Conservation (phyloP, 2,888 invertebrate genomes). For the Andrena flavipes region DNA sequence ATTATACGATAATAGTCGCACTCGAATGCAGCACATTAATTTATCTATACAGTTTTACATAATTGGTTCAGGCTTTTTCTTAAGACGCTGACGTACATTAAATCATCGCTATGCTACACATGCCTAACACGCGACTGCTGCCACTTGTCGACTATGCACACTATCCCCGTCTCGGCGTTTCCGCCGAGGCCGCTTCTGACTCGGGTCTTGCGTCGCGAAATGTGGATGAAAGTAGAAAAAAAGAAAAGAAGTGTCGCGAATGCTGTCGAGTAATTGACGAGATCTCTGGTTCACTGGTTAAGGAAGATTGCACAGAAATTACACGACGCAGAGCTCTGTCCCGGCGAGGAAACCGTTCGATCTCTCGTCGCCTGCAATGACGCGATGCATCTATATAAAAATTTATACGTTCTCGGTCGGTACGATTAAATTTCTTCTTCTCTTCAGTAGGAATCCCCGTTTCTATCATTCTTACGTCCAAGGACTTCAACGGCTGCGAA, state of each 20-base stretch:
- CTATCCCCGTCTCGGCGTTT: conserved; percentile 32
- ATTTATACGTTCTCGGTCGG: conserved; percentile 41
- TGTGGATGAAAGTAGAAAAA: conserved; percentile 12
- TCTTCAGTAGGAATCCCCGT: conserved; percentile 34
- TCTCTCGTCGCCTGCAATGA: conserved; percentile 26
- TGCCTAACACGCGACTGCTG: conserved; percentile 65
- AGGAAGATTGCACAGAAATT: background rate
- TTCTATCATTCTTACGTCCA: background rate
- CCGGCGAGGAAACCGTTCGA: conserved; percentile 12
- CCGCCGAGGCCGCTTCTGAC: background rate
- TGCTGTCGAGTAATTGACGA: conserved; percentile 38
- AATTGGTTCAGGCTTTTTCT: conserved; percentile 65
- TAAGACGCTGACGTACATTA: conserved; percentile 69
- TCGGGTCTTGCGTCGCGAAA: conserved; percentile 29
- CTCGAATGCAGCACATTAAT: conserved; percentile 74
- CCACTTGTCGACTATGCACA: conserved; percentile 46
- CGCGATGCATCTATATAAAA: conserved; percentile 33
- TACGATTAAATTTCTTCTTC: conserved; percentile 26
- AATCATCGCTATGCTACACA: conserved; percentile 69
- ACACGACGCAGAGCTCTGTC: conserved; percentile 16
- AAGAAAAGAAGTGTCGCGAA: background rate
- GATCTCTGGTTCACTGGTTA: conserved; percentile 10
- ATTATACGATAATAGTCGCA: conserved; percentile 73
- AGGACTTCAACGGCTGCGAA: conserved; percentile 1
- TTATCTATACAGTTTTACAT: conserved; percentile 72